Percentiles rank a stretch among this genome's conserved stretches.
Evolutionary conservation across 1,140 invertebrate genomes (phyloP).

Genomic region (Ceratosolen solmsi): DNA sequence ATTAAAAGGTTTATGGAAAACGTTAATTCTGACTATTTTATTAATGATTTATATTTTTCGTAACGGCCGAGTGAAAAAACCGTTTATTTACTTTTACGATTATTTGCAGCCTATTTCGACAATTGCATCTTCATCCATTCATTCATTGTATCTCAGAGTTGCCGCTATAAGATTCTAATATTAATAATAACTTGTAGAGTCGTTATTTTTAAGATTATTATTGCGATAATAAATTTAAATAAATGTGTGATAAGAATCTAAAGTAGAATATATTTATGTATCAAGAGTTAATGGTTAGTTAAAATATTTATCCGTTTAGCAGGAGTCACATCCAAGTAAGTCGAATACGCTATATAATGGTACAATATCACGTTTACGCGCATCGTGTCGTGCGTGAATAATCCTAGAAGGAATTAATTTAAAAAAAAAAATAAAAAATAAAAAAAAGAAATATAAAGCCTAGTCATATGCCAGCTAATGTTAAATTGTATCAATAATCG

Average conservation of each 20-base stretch:
- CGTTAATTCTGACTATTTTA: background rate
- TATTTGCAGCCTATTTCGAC: background rate
- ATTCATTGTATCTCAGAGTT: background rate
- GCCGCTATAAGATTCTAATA: background rate
- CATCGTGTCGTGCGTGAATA: background rate
- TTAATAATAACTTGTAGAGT: background rate
- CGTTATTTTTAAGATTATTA: background rate
- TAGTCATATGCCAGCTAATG: slow-evolving; percentile 48
- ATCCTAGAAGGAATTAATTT: background rate
- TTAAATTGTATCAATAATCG: slow-evolving; percentile 60
- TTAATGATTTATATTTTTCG: background rate
- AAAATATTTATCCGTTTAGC: background rate
- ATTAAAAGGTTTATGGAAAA: background rate
- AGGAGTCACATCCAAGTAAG: too few species aligned
- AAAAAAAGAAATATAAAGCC: too few species aligned
- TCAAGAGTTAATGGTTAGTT: background rate
- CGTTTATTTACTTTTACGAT: background rate
- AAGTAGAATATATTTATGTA: background rate
- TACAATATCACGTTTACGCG: background rate
- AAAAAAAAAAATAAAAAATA: background rate
- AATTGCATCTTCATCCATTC: background rate
- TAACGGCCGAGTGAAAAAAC: background rate
- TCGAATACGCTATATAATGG: too few species aligned
- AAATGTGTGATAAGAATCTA: background rate
- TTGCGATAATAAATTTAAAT: background rate